phyloP scores from a whole-genome alignment of 2,797 vertebrate species.

The Artibeus jamaicensis region DNA sequence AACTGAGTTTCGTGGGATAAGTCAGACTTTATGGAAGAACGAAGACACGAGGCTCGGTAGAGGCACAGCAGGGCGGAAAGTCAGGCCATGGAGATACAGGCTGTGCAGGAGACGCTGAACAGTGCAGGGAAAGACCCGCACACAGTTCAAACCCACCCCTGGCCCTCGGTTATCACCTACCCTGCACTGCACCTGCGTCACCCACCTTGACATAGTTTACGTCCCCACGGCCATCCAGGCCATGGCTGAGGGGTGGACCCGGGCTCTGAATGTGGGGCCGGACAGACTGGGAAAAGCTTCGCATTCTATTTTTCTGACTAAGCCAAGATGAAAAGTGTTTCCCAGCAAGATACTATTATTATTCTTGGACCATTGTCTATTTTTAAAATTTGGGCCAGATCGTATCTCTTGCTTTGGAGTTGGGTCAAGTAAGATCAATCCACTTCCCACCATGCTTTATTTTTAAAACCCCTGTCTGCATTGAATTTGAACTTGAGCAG shows the following conservation, averaged over 20 bases:
- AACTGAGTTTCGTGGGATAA: neutral
- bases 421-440: slow-evolving; percentile 75
- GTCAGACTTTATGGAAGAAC: neutral
- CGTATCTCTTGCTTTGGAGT: slow-evolving; percentile 72
- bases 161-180: neutral
- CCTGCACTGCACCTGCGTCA: neutral
- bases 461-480: slow-evolving; percentile 73
- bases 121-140: neutral
- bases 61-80: too few species aligned
- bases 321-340: slow-evolving; percentile 55
- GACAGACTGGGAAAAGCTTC: neutral
- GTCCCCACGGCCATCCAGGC: too few species aligned
- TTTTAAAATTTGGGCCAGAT: slow-evolving; percentile 78
- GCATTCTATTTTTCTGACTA: neutral
- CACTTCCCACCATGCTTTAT: slow-evolving; percentile 73
- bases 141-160: rapidly evolving
- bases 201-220: neutral
- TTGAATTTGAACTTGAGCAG: slow-evolving; percentile 73
- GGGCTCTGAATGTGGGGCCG: neutral
- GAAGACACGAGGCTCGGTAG: neutral
- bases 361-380: slow-evolving; percentile 66
- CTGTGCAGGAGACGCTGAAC: neutral
- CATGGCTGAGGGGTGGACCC: neutral
- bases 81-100: neutral
- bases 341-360: slow-evolving; percentile 49